Base-by-base conservation (phyloP, 2,113 vertebrate species). In the Hemichromis elongatus region DNA sequence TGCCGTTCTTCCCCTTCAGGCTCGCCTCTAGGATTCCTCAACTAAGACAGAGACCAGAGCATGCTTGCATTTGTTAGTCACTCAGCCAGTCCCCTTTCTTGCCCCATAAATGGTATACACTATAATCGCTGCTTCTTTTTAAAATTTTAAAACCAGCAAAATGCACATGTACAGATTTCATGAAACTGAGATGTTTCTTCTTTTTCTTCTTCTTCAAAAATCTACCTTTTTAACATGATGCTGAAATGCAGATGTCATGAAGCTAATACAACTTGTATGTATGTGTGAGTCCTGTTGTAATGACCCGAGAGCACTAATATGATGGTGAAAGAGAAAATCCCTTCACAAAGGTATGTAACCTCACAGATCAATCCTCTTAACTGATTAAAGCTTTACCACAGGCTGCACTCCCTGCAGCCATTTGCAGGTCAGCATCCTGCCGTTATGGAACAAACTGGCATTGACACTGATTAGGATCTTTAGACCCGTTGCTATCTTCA, bases 291-390 rank as follows among this genome's bases (percentile, higher is more conserved):
- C 24, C 77, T 28, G 54, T n/a, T 61, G 68, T 66, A 85, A 85
- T 82, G 80, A 85, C 50, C 80, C 33, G 70, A 68, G 79, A 70
- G 30, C 75, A 35, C 40, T 91, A 84, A 84, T 89, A 86, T 90
- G 79, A 90, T 93, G 92, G 82, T 87, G 92, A 88, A 93, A 92
- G 86, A 88, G 84, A 84, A 93, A 93, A 93, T 89, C 86, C 81
- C 73, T n/a, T 50, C 63, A 77, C 78, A 80, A 82, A 90, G 84
- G 86, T 90, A 92, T 88, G 92, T 90, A 86, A 87, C 86, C 91
- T 86, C 70, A 80, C 86, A 82, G 81, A 92, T 92, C 88, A 94
- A 93, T 92, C 93, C 91, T 91, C 90, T 95, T 92, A 95, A 80
- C 81, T 86, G 91, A 94, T 94, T 95, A 92, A 88, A 86, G 85